phyloP scores from a whole-genome alignment of 1,140 invertebrate genomes.

The Micrasema minimum region DNA sequence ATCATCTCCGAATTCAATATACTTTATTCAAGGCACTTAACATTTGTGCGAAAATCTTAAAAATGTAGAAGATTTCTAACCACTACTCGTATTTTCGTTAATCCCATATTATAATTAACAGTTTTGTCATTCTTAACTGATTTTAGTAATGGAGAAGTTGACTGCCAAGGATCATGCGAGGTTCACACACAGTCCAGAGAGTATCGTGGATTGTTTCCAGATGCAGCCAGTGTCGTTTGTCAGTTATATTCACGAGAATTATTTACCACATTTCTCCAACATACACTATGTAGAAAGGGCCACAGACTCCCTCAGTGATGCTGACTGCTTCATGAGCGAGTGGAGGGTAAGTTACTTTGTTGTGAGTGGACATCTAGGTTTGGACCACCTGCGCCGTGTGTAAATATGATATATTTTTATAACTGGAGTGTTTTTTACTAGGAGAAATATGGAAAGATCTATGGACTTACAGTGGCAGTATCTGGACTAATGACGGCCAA shows the following conservation, averaged over 20 bases:
- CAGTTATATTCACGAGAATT: constrained; percentile 79
- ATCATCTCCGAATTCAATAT: no score
- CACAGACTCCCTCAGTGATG: constrained; percentile 70
- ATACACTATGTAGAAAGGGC: constrained; percentile 69
- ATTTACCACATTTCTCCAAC: constrained; percentile 74
- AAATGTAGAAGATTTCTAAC: no score
- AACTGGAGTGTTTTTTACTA: no score
- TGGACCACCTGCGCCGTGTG: no score
- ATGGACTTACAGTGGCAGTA: constrained; percentile 70
- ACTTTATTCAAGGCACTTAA: no score
- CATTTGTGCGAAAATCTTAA: no score
- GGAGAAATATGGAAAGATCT: constrained; percentile 65
- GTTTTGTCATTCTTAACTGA: no score
- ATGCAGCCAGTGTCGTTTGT: constrained; percentile 73
- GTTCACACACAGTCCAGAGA: constrained; percentile 72
- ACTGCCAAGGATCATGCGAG: constrained; percentile 52
- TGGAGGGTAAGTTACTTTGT: constrained; percentile 67
- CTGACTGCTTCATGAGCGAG: constrained; percentile 73
- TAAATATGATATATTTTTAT: no score
- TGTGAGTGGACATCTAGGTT: no score
- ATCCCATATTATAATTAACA: no score
- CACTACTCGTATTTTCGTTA: no score
- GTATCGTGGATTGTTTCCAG: constrained; percentile 72
- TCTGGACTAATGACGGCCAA: constrained; percentile 78
- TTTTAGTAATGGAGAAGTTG: constrained; percentile 32